Evolutionary conservation across 2,113 vertebrate species (phyloP).

Genomic region (Conger conger): DNA sequence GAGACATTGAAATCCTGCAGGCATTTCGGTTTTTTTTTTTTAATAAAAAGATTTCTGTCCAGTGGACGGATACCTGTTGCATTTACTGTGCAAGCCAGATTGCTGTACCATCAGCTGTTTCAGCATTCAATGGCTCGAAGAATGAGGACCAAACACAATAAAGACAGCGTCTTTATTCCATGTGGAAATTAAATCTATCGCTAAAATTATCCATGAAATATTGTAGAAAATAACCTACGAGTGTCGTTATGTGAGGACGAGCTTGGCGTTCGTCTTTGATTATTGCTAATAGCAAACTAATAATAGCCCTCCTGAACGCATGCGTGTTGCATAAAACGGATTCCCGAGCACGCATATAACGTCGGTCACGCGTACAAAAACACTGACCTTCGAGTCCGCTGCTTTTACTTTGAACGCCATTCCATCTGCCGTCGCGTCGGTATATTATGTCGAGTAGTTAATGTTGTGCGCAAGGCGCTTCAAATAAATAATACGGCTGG

Average conservation of each 20-base stretch:
- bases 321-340: conserved; percentile 2
- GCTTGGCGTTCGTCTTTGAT: background rate
- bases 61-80: background rate
- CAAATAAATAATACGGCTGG: background rate
- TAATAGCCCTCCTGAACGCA: background rate
- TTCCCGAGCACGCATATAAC: background rate
- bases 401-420: conserved; percentile 69
- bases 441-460: conserved; percentile 7
- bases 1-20: no score
- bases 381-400: conserved; percentile 66
- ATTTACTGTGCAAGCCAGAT: background rate
- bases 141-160: background rate
- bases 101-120: background rate
- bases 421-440: conserved; percentile 47
- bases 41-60: background rate
- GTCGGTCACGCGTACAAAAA: background rate
- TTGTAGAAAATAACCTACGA: background rate
- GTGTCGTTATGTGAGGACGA: background rate
- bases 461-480: background rate
- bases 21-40: no score
- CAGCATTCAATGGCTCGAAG: background rate
- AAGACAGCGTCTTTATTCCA: background rate
- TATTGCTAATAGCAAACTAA: background rate
- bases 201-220: background rate
- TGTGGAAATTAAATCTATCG: background rate